A percentile compares a stretch with the other conserved stretches of the same genome.
These are phyloP conservation scores for Thalassoma bifasciatum DNA, from an alignment of 2,113 vertebrate species.

Conservation along the genomic window DNA sequence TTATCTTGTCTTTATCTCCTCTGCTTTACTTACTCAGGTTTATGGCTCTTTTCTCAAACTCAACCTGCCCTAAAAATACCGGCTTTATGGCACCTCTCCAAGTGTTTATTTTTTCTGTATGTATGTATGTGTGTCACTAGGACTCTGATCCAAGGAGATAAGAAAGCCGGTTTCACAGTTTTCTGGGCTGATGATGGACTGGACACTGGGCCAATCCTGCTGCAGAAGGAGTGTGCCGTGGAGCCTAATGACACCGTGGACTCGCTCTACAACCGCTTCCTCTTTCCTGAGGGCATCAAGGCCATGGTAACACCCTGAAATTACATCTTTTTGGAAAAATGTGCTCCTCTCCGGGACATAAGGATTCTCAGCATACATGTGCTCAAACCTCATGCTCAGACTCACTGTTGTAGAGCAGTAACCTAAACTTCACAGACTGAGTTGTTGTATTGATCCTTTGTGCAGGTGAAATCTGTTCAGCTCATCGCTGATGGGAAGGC, in stretches of 20 bases:
- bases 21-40: not conserved
- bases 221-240: constrained; percentile 91
- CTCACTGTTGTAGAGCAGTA: too few species aligned
- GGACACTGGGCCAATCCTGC: constrained; percentile 95
- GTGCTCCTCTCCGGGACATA: not conserved
- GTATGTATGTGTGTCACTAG: constrained; percentile 72
- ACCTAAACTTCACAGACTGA: not conserved
- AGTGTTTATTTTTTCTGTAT: not conserved
- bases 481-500: constrained; percentile 95
- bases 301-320: constrained; percentile 88
- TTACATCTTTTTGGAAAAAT: not conserved
- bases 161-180: constrained; percentile 92
- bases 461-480: constrained; percentile 94
- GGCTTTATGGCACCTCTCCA: not conserved
- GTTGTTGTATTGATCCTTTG: constrained; percentile 1
- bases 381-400: too few species aligned
- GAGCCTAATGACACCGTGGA: constrained; percentile 94
- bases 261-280: constrained; percentile 93
- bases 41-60: constrained; percentile 10
- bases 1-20: constrained; percentile 18
- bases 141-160: constrained; percentile 97
- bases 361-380: too few species aligned
- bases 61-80: not conserved
- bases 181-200: constrained; percentile 99
- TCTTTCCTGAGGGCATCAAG: constrained; percentile 96